A percentile compares a stretch with the other conserved stretches of the same genome.
Evolutionary conservation across 2,113 vertebrate genomes (phyloP).

Genomic region (Pagrus major): DNA sequence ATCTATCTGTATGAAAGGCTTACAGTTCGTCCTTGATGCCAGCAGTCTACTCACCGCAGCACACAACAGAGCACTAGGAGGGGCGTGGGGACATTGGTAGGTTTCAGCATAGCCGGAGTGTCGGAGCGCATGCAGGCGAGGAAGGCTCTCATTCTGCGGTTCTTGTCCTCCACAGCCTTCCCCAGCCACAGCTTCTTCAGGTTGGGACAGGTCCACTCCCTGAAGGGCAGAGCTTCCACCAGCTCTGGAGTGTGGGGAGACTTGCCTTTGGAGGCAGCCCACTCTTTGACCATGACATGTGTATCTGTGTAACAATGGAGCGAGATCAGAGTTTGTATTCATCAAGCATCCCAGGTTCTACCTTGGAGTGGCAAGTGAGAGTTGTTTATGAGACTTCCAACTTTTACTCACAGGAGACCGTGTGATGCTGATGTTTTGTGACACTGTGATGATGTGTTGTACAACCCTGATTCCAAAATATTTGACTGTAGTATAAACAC

Average conservation of each 20-base stretch:
- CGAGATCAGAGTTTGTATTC: neutral
- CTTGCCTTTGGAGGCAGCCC: conserved; percentile 97
- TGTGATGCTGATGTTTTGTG: neutral
- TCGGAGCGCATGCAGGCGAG: conserved; percentile 97
- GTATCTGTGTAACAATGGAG: conserved; percentile 80
- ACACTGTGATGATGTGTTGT: too few species aligned
- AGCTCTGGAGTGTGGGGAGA: conserved; percentile 95
- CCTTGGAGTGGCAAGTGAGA: neutral
- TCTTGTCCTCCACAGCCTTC: conserved; percentile 96
- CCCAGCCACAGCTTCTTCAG: conserved; percentile 96
- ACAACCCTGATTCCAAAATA: too few species aligned
- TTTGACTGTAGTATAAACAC: too few species aligned
- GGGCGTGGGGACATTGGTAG: conserved; percentile 92
- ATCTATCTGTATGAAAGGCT: neutral
- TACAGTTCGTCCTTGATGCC: neutral
- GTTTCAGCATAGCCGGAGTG: conserved; percentile 96
- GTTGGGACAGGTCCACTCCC: conserved; percentile 97
- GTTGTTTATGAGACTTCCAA: neutral
- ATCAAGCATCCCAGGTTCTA: neutral
- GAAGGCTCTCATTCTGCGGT: conserved; percentile 95
- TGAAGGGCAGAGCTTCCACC: conserved; percentile 95
- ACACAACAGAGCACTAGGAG: conserved; percentile 98
- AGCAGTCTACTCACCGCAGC: conserved; percentile 87
- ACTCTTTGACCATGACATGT: conserved; percentile 95
- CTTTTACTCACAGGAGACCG: neutral